These are phyloP conservation scores for Heliconius himera DNA, from an alignment of 1,140 invertebrate species.

Conservation along the genomic window DNA sequence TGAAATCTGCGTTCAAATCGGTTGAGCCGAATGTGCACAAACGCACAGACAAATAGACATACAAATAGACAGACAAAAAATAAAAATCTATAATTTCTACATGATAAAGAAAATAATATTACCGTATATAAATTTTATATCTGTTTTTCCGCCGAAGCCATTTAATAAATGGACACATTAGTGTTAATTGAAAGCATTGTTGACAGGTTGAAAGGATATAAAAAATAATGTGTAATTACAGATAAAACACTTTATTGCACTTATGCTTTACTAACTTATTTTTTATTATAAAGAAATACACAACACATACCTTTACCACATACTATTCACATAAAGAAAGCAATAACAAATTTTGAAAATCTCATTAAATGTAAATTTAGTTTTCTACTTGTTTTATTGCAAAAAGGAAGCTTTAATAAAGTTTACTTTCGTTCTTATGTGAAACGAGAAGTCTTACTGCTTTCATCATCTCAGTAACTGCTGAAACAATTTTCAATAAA, in stretches of 20 bases:
- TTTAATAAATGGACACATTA: slow-evolving; percentile 15
- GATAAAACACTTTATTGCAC: slow-evolving; percentile 1
- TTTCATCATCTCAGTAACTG: neutral
- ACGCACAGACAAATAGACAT: too few species aligned
- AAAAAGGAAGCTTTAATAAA: neutral
- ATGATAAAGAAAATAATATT: too few species aligned
- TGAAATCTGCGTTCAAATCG: too few species aligned
- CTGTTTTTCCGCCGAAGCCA: neutral
- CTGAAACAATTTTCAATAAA: neutral
- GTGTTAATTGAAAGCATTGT: slow-evolving; percentile 17
- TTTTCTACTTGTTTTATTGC: neutral
- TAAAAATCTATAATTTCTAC: too few species aligned
- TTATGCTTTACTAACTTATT: neutral
- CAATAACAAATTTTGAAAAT: neutral
- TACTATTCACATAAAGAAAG: too few species aligned
- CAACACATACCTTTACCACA: too few species aligned
- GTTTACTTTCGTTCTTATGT: neutral
- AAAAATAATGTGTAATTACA: slow-evolving; percentile 17
- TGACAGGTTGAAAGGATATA: neutral
- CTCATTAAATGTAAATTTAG: neutral
- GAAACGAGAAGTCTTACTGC: slow-evolving; percentile 9
- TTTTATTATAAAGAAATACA: too few species aligned
- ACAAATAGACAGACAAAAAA: too few species aligned
- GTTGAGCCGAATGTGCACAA: too few species aligned
- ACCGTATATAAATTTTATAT: neutral